phyloP scores from a whole-genome alignment of 2,888 invertebrate genomes.

The Ctena decussata region DNA sequence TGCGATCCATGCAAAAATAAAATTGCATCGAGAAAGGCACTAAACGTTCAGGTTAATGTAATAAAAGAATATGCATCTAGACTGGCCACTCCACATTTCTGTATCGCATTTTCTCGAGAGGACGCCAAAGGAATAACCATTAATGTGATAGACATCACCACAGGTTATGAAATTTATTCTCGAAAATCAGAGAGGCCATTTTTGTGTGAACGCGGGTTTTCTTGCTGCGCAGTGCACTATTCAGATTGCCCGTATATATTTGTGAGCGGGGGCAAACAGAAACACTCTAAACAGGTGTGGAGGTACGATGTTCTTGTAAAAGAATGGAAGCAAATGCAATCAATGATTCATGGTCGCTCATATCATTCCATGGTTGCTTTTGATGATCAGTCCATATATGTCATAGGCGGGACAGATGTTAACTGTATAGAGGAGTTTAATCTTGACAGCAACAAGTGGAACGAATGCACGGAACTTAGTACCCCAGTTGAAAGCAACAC shows the following conservation, averaged over 20 bases:
- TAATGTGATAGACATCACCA: neutral
- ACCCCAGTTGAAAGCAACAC: neutral
- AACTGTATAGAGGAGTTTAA: neutral
- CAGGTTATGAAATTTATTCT: neutral
- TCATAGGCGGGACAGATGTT: neutral
- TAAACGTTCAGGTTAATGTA: neutral
- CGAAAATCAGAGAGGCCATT: neutral
- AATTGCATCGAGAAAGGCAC: neutral
- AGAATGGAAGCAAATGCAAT: neutral
- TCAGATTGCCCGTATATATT: neutral
- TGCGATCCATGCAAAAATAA: neutral
- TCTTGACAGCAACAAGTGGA: neutral
- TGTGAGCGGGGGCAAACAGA: neutral
- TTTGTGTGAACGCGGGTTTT: neutral
- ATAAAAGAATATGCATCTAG: neutral
- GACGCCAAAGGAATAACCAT: neutral
- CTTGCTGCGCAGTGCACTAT: neutral
- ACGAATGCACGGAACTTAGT: neutral
- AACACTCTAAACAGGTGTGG: conserved; percentile 5
- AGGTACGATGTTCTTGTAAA: neutral
- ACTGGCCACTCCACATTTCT: neutral
- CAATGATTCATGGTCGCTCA: neutral
- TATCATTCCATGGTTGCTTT: conserved; percentile 1
- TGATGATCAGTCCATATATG: neutral
- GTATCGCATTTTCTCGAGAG: neutral